Percentiles rank a stretch among this genome's conserved stretches.
Evolutionary conservation across 2,797 vertebrate species (phyloP).

Genomic region (Neopelma chrysocephalum): DNA sequence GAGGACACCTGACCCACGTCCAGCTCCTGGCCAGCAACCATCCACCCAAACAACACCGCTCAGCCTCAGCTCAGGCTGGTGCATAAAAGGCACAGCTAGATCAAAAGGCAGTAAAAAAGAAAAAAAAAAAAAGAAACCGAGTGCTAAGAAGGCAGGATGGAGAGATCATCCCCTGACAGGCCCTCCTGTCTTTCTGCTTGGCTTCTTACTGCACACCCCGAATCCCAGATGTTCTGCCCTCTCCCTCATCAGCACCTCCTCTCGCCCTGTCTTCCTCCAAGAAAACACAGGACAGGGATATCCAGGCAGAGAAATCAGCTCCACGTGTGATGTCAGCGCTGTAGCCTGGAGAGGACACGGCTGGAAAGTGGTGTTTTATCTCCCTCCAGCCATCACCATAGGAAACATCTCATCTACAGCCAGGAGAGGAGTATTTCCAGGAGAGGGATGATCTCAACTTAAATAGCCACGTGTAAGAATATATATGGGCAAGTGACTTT

Average conservation of each 20-base stretch:
- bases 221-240: neutral
- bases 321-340: rapidly evolving
- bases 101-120: neutral
- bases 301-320: neutral
- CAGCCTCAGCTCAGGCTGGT: neutral
- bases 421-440: neutral
- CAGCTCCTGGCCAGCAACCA: neutral
- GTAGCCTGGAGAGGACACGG: neutral
- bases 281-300: neutral
- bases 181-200: neutral
- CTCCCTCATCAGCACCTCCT: neutral
- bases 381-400: neutral
- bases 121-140: neutral
- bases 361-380: rapidly evolving
- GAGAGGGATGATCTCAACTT: neutral
- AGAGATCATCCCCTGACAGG: neutral
- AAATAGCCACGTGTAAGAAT: rapidly evolving
- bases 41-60: no score
- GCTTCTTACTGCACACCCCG: neutral
- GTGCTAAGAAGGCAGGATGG: neutral
- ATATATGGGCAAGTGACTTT: rapidly evolving
- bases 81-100: neutral
- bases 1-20: neutral
- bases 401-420: neutral
- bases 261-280: rapidly evolving